Base-by-base conservation (phyloP, 2,797 vertebrate species). In the Enteromius viviparus region DNA sequence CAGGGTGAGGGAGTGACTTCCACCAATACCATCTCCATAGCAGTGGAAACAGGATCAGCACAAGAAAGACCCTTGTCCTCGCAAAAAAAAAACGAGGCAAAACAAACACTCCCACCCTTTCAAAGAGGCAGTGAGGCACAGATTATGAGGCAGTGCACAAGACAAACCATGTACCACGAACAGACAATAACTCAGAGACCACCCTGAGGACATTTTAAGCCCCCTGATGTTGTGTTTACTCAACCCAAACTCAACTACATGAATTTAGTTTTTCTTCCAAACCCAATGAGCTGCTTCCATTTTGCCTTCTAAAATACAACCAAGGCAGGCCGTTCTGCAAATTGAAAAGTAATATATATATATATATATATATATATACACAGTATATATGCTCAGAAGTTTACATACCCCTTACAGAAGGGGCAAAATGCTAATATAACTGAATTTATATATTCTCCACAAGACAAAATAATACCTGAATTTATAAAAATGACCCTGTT, bases 21-120 rank as follows among this genome's bases (percentile, higher is more conserved):
- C 74, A 69, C 81, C 80, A 74, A 65, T 58, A 70, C n/a, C 55
- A 70, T 74, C 80, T 64, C 69, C 53, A 71, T 65, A 45, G 69
- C 40, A 47, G 60, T 74, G 78, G 76, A 85, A 87, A 84, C 42
- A 45, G 70, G 82, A 84, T 84, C 78, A 85, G 81, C 60, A 78
- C 49, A 74, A 62, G 49, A 82, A 84, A 72, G 72, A 72, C 45
- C 72, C 78, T 81, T 83, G 77, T 83, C 60, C 79, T 81, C 64
- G 15, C 49, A 80, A 37, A 32, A 83, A 64, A 60, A 81, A 78
- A 53, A 37, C n/a, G n/a, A n/a, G n/a, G n/a, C 23, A 78, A 84
- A 70, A 64, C 76, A 85, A 87, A 86, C 80, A 87, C 76, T 76
- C 66, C 76, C 42, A 78, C 15, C 42, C 65, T 71, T 85, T 64